Evolutionary conservation across 2,888 invertebrate species (phyloP), one percentile per base, ranked within the genome.

Genomic region (Macrophya alboannulata): DNA sequence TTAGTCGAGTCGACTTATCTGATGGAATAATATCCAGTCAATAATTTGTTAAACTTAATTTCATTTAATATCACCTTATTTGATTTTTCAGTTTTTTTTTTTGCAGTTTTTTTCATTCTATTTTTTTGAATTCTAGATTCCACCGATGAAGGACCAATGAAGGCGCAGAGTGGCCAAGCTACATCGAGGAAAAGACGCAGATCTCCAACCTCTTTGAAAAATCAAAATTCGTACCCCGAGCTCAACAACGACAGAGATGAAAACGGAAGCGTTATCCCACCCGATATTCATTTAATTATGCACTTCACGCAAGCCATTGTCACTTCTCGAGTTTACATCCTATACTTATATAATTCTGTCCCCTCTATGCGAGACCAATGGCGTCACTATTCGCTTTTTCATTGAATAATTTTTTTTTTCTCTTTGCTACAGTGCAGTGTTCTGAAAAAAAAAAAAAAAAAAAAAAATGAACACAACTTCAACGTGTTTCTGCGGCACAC

Each of bases 101-200:
- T 25, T 31, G 51, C 9, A 17, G 25, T 31, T 51, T 55, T 37
- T 37, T 45, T 21, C n/a, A 12, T 6, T 43, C 71, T 37, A n/a
- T 55, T 6, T 55, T 55, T 55, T 21, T 86, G 85, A n/a, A 62
- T 92, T 92, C 25, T 91, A 92, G 93, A 91, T 92, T 91, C 89
- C 89, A 90, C 88, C 88, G 89, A 89, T 88, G 87, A 89, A 89
- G 91, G 90, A 89, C 90, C 89, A 89, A 90, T 88, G 89, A 90
- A 89, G 90, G 89, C 89, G 89, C 88, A 89, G 90, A 90, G 90
- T 89, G 90, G 88, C 89, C 89, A 87, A 87, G 76, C 17, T 21
- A 77, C 21, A 37, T 15, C 25, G 25, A 25, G 62, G 62, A 43
- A 43, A 37, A 37, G 88, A 84, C 86, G 31, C 88, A 88, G 87